These are phyloP conservation scores for Bacillus rossius DNA, from an alignment of 1,140 invertebrate species.

Conservation along the genomic window DNA sequence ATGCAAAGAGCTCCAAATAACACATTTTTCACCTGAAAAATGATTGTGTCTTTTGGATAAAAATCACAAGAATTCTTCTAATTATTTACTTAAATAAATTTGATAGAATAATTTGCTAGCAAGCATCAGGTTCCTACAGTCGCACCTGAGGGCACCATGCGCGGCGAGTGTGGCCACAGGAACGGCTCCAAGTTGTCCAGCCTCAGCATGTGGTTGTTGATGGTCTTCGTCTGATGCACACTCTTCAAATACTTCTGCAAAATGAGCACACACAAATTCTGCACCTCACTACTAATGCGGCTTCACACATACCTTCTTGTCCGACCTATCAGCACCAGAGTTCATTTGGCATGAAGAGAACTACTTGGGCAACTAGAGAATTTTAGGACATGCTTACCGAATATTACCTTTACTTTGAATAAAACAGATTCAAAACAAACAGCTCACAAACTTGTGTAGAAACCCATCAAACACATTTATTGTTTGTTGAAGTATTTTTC, in stretches of 20 bases:
- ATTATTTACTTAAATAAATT: too few species aligned
- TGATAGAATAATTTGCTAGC: too few species aligned
- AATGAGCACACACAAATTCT: not conserved
- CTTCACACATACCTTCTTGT: not conserved
- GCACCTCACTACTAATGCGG: not conserved
- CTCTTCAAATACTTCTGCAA: slow-evolving; percentile 1
- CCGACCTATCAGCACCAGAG: too few species aligned
- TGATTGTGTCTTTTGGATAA: too few species aligned
- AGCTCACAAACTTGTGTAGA: not conserved
- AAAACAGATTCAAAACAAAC: not conserved
- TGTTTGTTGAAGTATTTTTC: too few species aligned
- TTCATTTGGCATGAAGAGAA: too few species aligned
- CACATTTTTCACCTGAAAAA: too few species aligned
- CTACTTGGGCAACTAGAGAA: too few species aligned
- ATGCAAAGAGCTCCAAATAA: too few species aligned
- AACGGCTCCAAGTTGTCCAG: not conserved
- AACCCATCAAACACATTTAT: not conserved
- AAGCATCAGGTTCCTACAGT: too few species aligned
- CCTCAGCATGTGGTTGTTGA: not conserved
- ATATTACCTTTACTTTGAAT: not conserved
- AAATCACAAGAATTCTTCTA: too few species aligned
- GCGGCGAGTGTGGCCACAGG: not conserved
- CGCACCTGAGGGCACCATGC: slow-evolving; percentile 2
- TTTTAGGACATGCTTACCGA: too few species aligned
- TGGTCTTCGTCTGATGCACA: not conserved